phyloP scores from a whole-genome alignment of 2,888 invertebrate genomes.

The Drosophila sordidula region DNA sequence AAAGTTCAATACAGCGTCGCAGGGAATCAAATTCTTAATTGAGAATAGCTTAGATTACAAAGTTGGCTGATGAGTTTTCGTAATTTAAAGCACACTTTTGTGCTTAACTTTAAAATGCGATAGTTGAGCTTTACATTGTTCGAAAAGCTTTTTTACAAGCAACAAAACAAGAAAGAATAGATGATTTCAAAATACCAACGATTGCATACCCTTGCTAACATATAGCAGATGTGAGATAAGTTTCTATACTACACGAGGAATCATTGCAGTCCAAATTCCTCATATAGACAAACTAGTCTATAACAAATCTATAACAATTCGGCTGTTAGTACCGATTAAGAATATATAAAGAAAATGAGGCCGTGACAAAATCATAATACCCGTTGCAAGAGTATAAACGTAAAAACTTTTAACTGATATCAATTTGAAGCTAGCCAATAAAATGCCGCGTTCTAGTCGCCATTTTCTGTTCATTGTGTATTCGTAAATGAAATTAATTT shows the following conservation, averaged over 20 bases:
- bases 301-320: too few species aligned
- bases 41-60: background rate
- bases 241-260: too few species aligned
- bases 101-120: conserved; percentile 31
- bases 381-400: conserved; percentile 3
- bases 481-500: background rate
- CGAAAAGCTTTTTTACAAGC: conserved; percentile 42
- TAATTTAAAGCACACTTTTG: conserved; percentile 61
- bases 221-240: background rate
- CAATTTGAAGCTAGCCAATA: conserved; percentile 38
- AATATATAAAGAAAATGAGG: too few species aligned
- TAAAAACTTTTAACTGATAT: conserved; percentile 10
- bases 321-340: too few species aligned
- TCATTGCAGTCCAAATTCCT: too few species aligned
- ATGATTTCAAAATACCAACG: too few species aligned
- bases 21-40: background rate
- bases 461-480: conserved; percentile 35
- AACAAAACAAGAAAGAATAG: conserved; percentile 3
- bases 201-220: background rate
- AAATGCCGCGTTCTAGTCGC: conserved; percentile 17
- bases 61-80: background rate
- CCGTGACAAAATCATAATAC: background rate
- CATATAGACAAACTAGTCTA: too few species aligned
- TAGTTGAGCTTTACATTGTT: conserved; percentile 49
- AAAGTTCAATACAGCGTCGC: background rate